phyloP scores from a whole-genome alignment of 2,113 vertebrate species.

The Mormoops blainvillei region DNA sequence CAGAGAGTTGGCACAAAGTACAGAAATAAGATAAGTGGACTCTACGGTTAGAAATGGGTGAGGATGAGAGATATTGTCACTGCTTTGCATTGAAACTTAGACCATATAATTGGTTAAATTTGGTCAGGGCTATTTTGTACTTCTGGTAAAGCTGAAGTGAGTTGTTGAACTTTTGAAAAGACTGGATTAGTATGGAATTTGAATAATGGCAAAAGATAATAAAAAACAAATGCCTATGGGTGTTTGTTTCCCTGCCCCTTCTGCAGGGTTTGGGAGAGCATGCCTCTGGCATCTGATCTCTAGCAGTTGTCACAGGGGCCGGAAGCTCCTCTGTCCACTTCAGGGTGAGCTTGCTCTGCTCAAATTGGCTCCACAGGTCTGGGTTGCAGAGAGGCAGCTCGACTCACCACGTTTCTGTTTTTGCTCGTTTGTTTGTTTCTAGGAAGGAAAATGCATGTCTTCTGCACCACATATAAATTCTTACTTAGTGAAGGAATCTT shows the following conservation, averaged over 20 bases:
- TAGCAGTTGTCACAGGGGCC: not conserved
- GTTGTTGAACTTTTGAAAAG: not conserved
- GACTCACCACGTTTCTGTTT: conserved; percentile 16
- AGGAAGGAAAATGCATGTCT: not conserved
- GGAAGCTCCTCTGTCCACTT: not conserved
- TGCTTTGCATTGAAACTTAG: not conserved
- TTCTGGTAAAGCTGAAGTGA: not conserved
- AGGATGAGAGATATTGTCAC: not conserved
- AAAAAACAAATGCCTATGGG: not conserved
- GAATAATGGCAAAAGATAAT: not conserved
- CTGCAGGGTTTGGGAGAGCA: not conserved
- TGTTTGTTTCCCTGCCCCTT: not conserved
- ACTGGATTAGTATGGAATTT: not conserved
- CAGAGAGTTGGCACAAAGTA: not conserved
- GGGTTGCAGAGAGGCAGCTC: not conserved
- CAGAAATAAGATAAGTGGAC: not conserved
- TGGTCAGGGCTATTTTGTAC: not conserved
- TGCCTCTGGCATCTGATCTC: not conserved
- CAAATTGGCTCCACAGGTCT: not conserved
- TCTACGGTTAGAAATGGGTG: not conserved
- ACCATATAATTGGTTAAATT: not conserved
- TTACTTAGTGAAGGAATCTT: not conserved
- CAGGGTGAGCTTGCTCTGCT: not conserved
- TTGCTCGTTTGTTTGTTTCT: not conserved
- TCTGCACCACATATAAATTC: not conserved